Conservation (phyloP, 2,888 invertebrate genomes). For the Hemaris fuciformis region DNA sequence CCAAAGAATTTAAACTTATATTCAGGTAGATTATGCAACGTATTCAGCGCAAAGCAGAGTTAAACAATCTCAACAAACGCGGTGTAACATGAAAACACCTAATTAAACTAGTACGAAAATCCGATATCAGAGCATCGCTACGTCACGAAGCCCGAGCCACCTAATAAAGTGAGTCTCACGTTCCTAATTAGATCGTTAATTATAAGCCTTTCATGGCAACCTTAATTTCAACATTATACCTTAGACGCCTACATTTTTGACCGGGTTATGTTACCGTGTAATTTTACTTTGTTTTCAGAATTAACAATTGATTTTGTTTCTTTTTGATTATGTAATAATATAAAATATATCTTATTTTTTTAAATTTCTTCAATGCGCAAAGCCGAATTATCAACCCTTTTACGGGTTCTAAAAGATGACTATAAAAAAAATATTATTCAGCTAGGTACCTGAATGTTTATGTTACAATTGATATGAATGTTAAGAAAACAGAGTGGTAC, state of each 20-base stretch:
- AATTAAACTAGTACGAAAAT: conserved; percentile 78
- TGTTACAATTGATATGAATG: no score
- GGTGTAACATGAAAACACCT: conserved; percentile 65
- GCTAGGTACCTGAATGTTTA: no score
- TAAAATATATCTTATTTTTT: no score
- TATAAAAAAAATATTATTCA: no score
- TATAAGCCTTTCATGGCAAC: conserved; percentile 76
- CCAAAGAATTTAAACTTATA: no score
- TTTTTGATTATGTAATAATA: neutral
- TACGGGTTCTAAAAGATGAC: no score
- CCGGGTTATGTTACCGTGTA: conserved; percentile 63
- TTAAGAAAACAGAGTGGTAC: no score
- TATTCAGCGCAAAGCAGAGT: conserved; percentile 20
- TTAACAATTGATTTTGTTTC: neutral
- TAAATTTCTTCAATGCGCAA: no score
- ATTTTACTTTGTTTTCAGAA: conserved; percentile 29
- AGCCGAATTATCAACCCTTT: no score
- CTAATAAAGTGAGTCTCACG: conserved; percentile 78
- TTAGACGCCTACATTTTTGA: conserved; percentile 62
- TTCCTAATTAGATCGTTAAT: conserved; percentile 80
- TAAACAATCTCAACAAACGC: conserved; percentile 32
- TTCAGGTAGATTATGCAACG: neutral
- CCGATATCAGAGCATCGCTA: conserved; percentile 68
- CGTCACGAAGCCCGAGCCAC: conserved; percentile 63
- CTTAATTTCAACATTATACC: conserved; percentile 76